Conservation (phyloP, 2,113 vertebrate genomes). For the Lathamus discolor region DNA sequence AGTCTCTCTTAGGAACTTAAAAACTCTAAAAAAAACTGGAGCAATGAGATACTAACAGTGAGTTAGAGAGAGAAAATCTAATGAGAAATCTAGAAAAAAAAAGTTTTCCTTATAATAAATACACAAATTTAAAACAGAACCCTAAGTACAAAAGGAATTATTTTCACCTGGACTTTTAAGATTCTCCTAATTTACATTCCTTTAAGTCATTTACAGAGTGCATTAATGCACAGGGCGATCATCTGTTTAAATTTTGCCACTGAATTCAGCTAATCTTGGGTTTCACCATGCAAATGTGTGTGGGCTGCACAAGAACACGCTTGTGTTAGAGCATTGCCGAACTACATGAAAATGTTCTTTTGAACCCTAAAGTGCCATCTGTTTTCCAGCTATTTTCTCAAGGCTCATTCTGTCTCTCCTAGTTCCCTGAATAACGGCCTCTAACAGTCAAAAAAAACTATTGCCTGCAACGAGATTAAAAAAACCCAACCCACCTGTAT, state of each 20-base stretch:
- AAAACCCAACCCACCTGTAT: neutral
- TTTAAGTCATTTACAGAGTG: neutral
- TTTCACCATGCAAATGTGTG: neutral
- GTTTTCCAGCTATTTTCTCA: neutral
- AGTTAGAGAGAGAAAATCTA: neutral
- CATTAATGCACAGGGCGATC: neutral
- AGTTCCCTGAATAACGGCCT: neutral
- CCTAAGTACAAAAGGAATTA: neutral
- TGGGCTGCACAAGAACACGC: neutral
- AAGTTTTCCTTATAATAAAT: rapidly evolving
- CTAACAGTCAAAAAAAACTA: neutral
- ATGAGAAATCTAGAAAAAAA: neutral
- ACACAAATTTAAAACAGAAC: neutral
- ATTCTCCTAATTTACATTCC: neutral
- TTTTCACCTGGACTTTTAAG: neutral
- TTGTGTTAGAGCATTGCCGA: neutral
- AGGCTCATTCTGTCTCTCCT: neutral
- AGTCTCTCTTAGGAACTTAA: neutral
- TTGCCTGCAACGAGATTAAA: neutral
- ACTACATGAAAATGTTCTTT: neutral
- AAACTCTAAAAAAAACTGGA: neutral
- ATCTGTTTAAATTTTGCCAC: neutral
- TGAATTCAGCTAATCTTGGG: neutral
- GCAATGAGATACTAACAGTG: neutral
- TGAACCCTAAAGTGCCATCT: neutral